Evolutionary conservation across 2,888 invertebrate species (phyloP), one percentile per base, ranked within the genome.

Genomic region (Melanchra persicariae): DNA sequence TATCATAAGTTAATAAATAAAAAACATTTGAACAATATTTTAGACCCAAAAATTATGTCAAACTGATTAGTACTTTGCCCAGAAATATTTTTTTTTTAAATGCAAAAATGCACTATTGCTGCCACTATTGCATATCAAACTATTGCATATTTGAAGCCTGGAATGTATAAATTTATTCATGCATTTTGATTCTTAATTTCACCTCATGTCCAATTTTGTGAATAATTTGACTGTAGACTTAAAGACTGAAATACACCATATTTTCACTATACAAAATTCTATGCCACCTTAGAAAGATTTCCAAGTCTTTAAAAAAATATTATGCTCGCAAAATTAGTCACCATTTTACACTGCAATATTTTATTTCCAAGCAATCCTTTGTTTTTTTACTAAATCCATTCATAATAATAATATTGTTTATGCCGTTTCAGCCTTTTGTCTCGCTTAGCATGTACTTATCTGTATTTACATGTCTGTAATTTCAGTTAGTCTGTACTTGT

Each of bases 371-470:
- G 55, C 49, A 59, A 80, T 5, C 47, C n/a, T 51, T 64, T 67
- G 19, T 64, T 70, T 49, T 40, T 64, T 58, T 58, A 26, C 47
- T 34, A 30, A 77, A 43, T 34, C 58, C 55, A 6, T 10, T 65
- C 43, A 82, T 74, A 70, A n/a, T n/a, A 62, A 82, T 54, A 54
- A 55, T 51, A 4, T 52, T 77, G 52, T 68, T 45, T 63, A 67
- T 62, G 52, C 57, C 64, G 59, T 73, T 76, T 77, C 75, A 79
- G 77, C 70, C 69, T 69, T 65, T 74, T 65, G 68, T 77, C 68
- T 77, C 19, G 84, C 84, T 83, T 82, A 71, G 81, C 81, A 82
- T 83, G 85, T 74, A 83, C 47, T 67, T 82, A 81, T 65, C 62
- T 81, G 64, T 76, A 70, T 78, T 70, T 70, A 64, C 63, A 63